These are phyloP conservation scores for Lasioglossum malachurum DNA, from an alignment of 2,888 invertebrate species.

Conservation along the genomic window DNA sequence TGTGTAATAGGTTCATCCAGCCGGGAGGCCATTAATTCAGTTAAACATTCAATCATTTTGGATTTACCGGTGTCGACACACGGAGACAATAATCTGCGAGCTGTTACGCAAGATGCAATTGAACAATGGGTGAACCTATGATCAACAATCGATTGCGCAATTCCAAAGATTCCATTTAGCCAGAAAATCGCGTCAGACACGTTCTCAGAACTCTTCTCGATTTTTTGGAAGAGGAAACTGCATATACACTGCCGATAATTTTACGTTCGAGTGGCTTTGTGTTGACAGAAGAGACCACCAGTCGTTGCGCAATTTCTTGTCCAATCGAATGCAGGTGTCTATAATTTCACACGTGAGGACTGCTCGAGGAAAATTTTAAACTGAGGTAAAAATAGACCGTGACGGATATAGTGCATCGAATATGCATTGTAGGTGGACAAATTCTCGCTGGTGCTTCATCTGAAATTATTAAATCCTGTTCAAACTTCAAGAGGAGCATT, in stretches of 20 bases:
- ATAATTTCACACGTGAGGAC: background rate
- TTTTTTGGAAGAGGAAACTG: background rate
- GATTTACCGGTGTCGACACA: background rate
- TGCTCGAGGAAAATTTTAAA: background rate
- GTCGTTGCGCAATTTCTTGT: background rate
- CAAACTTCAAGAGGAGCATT: too few species aligned
- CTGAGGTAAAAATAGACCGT: background rate
- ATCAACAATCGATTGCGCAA: background rate
- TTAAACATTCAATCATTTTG: background rate
- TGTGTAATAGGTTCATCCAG: conserved; percentile 3
- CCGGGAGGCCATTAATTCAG: background rate
- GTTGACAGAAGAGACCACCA: background rate
- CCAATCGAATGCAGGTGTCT: background rate
- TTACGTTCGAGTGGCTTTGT: background rate
- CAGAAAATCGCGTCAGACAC: background rate
- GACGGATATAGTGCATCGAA: background rate
- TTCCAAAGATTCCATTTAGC: background rate
- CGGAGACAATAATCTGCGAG: background rate
- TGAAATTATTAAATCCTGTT: background rate
- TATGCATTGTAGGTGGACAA: too few species aligned
- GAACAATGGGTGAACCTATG: background rate
- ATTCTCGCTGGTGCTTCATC: too few species aligned
- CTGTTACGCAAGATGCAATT: background rate
- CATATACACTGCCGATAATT: background rate
- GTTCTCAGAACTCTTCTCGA: background rate